Evolutionary conservation across 2,113 vertebrate species (phyloP), one percentile per base, ranked within the genome.

Genomic region (Willisornis vidua): DNA sequence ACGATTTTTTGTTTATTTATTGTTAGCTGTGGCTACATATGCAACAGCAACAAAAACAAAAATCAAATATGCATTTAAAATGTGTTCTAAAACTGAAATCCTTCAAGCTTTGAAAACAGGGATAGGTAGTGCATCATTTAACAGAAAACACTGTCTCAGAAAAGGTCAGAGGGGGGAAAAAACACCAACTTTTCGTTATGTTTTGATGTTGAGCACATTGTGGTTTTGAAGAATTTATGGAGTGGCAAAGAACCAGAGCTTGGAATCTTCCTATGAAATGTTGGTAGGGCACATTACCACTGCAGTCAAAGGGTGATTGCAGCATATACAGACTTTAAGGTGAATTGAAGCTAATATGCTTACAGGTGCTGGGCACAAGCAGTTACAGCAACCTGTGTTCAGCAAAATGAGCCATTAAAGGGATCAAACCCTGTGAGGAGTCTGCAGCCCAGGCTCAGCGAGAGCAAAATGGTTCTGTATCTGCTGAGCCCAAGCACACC

Each of bases 1-100:
- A 28, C 45, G 49, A 80, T 88, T 93, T 94, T 91, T 87, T 94
- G 80, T 76, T 79, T 95, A 80, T 80, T 80, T 80, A 19, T 83
- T 83, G 43, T 48, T 96, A 63, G 72, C 85, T 91, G 35, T 70
- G 55, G 48, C 52, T 82, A 84, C 24, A 59, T 49, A 77, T 3
- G 3, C 49, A 93, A 74, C 5, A 31, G 52, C 51, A 92, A 76
- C 37, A 58, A 51, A 63, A 76, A 29, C 58, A 55, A 20, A 55
- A 80, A 55, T 0, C 0, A 86, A 92, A 75, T 46, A 55, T 0
- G 3, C 39, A 85, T 87, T 93, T 94, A 80, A 83, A 90, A 91
- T 70, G 29, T 48, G 37, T 74, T 87, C 71, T 58, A 81, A 91
- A 95, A 85, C 51, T 15, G 29, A 94, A 93, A 83, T 63, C 49